Percentiles rank a stretch among this genome's conserved stretches.
Evolutionary conservation across 1,140 invertebrate genomes (phyloP).

Genomic region (Orius insidiosus): DNA sequence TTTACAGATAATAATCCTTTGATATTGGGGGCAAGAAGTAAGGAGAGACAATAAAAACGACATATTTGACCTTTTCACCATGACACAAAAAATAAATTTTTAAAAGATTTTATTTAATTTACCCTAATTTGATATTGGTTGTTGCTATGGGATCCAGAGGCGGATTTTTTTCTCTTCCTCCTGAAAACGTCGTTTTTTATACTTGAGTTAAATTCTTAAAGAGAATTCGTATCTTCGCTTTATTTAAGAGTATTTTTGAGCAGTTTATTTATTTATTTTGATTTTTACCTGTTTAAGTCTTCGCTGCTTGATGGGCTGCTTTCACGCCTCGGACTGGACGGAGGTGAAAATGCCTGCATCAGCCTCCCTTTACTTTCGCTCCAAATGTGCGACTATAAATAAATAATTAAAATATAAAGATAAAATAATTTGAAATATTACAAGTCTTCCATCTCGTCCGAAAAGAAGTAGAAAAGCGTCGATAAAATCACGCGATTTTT

Average conservation of each 20-base stretch:
- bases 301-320: conserved; percentile 29
- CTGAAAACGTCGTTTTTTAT: conserved; percentile 10
- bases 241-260: conserved; percentile 17
- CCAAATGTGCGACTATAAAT: conserved; percentile 56
- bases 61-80: not conserved
- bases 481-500: conserved; percentile 88
- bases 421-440: conserved; percentile 28
- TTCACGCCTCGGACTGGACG: conserved; percentile 47
- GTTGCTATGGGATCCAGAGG: too few species aligned
- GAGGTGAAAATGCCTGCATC: conserved; percentile 75
- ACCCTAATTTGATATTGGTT: too few species aligned
- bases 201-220: not conserved
- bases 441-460: conserved; percentile 69
- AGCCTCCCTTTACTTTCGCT: conserved; percentile 74
- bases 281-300: conserved; percentile 19
- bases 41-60: not conserved
- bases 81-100: not conserved
- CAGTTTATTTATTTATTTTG: not conserved
- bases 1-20: too few species aligned
- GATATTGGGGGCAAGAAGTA: too few species aligned
- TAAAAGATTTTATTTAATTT: too few species aligned
- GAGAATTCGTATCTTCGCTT: not conserved
- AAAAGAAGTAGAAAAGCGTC: conserved; percentile 85
- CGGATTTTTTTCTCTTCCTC: too few species aligned
- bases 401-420: not conserved